These are phyloP conservation scores for Tridacna gigas DNA, from an alignment of 2,888 invertebrate species.

Conservation along the genomic window DNA sequence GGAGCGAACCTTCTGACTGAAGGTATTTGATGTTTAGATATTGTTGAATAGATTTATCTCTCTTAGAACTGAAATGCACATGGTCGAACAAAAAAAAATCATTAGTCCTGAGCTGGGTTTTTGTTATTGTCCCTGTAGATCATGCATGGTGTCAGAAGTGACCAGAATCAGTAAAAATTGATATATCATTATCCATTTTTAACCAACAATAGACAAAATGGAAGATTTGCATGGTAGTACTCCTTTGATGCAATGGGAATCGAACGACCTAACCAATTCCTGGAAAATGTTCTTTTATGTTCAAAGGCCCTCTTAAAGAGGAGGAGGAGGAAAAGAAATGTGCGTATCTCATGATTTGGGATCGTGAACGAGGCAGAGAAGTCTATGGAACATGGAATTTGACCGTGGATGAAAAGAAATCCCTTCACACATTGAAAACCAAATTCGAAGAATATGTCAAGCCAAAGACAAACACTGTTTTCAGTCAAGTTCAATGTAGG, in stretches of 20 bases:
- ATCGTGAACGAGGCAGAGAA: constrained; percentile 9
- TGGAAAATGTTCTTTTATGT: constrained; percentile 17
- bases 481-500: constrained; percentile 44
- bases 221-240: neutral
- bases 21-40: no score
- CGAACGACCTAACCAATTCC: neutral
- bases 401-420: constrained; percentile 16
- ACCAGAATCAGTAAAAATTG: no score
- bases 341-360: constrained; percentile 26
- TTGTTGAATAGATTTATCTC: no score
- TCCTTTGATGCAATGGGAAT: constrained; percentile 17
- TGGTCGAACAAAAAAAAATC: no score
- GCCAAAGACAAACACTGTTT: constrained; percentile 52
- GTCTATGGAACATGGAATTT: constrained; percentile 22
- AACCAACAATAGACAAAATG: neutral
- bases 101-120: no score
- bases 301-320: constrained; percentile 24
- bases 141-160: neutral
- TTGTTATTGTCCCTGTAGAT: no score
- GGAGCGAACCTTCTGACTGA: no score
- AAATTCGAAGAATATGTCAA: constrained; percentile 46
- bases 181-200: neutral
- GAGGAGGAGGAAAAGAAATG: constrained; percentile 13
- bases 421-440: constrained; percentile 21
- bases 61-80: no score